These are phyloP conservation scores for Platorchestia sp. DNA, from an alignment of 1,140 invertebrate genomes.

Conservation along the genomic window DNA sequence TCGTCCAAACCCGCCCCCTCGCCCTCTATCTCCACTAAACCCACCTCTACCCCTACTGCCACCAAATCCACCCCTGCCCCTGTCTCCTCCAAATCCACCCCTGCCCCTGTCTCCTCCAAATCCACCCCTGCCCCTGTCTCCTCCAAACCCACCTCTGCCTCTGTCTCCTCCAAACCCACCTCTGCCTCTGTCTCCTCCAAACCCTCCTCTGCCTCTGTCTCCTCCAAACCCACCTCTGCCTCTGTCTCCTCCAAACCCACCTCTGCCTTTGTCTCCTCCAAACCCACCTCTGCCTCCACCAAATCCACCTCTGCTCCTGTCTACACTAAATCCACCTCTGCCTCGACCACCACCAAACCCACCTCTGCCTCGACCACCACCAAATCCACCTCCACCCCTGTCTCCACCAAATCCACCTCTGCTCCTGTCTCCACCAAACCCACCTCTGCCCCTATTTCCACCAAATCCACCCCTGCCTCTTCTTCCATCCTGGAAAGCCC, in stretches of 20 bases:
- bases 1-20: background rate
- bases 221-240: background rate
- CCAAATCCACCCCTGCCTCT: background rate
- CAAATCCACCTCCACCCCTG: background rate
- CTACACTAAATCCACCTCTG: background rate
- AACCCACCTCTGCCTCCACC: background rate
- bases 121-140: constrained; percentile 2
- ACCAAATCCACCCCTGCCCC: background rate
- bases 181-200: background rate
- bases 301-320: constrained; percentile 14
- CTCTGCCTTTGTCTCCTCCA: constrained; percentile 3
- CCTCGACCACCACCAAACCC: background rate
- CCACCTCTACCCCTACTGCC: background rate
- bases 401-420: background rate
- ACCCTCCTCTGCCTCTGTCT: background rate
- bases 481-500: background rate
- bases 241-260: background rate
- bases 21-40: background rate
- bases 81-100: background rate
- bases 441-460: background rate
- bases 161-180: background rate
- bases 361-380: background rate
- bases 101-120: background rate
- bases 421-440: background rate
- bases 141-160: constrained; percentile 17